These are phyloP conservation scores for Phyllotis vaccarum DNA, from an alignment of 2,797 vertebrate genomes.

Conservation along the genomic window DNA sequence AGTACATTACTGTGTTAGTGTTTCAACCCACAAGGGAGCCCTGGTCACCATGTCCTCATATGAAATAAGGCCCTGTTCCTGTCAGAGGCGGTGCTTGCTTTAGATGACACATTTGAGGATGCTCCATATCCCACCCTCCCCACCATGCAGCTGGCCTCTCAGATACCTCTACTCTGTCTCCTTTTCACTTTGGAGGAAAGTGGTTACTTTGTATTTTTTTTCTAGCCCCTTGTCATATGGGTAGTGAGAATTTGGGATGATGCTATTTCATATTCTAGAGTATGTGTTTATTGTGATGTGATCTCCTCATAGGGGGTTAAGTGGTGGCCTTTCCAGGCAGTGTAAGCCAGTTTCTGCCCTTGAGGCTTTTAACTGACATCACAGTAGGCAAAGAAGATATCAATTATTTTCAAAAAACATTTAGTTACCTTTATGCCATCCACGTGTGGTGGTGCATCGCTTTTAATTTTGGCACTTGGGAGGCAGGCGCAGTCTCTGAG, in stretches of 20 bases:
- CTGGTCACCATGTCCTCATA: background rate
- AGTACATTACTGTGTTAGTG: background rate
- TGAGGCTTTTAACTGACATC: background rate
- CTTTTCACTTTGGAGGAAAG: background rate
- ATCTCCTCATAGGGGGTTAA: background rate
- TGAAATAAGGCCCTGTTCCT: background rate
- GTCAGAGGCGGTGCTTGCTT: constrained; percentile 12
- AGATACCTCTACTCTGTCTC: background rate
- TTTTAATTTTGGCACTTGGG: background rate
- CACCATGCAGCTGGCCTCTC: background rate
- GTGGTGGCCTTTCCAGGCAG: background rate
- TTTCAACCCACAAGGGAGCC: background rate
- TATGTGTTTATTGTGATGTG: background rate
- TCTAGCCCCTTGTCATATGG: background rate
- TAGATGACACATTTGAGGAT: background rate
- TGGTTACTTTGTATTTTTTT: constrained; percentile 12
- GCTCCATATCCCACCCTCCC: background rate
- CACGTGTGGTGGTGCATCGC: background rate
- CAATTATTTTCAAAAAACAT: background rate
- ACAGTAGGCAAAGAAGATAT: background rate
- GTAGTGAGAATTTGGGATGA: constrained; percentile 12
- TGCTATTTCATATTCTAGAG: background rate
- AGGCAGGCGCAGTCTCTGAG: background rate
- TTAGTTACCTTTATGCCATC: background rate
- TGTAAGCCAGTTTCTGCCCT: background rate